A percentile compares a stretch with the other conserved stretches of the same genome.
Conservation (phyloP, 2,113 vertebrate species). For the Hippocampus barbouri region DNA sequence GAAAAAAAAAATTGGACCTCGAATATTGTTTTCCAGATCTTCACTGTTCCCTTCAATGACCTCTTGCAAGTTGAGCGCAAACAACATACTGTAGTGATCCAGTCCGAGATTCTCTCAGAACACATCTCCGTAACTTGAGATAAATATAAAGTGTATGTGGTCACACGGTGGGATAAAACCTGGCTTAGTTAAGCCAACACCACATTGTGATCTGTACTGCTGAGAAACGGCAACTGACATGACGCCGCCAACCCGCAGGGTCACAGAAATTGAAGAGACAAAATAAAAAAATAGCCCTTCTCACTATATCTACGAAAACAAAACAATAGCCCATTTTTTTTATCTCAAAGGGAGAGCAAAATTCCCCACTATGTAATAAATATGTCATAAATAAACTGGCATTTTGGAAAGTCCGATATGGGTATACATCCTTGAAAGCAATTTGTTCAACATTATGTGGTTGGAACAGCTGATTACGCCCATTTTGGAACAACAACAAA, state of each 20-base stretch:
- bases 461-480: not conserved
- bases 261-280: not conserved
- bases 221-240: not conserved
- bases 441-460: not conserved
- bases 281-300: not conserved
- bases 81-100: slow-evolving; percentile 3
- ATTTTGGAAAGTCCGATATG: not conserved
- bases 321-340: not conserved
- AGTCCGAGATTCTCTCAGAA: not conserved
- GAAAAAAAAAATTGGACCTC: slow-evolving; percentile 8
- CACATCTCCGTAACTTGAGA: slow-evolving; percentile 18
- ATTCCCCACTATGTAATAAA: not conserved
- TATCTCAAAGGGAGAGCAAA: not conserved
- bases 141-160: not conserved
- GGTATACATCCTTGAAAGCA: not conserved
- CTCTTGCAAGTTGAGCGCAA: slow-evolving; percentile 1
- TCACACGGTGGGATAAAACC: slow-evolving; percentile 9
- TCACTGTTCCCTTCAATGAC: slow-evolving; percentile 11
- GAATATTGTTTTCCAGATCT: slow-evolving; percentile 41
- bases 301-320: not conserved
- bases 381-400: no score
- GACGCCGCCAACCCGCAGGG: not conserved
- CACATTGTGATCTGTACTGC: not conserved
- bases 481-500: not conserved
- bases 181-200: slow-evolving; percentile 4